Percentiles rank a stretch among this genome's conserved stretches.
Conservation (phyloP, 2,113 vertebrate genomes). For the Mastomys natalensis region DNA sequence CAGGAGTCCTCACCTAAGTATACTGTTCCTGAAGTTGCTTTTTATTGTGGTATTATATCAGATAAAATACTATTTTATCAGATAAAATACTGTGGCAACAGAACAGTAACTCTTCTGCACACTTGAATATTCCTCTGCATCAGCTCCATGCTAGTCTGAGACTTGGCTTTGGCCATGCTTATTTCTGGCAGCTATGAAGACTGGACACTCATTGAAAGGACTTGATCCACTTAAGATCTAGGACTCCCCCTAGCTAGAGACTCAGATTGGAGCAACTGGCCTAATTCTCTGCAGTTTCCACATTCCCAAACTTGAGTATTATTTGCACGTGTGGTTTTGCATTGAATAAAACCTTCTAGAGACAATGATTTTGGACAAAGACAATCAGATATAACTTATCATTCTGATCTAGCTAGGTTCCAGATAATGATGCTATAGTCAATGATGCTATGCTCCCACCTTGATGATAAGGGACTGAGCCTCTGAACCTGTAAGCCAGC, state of each 20-base stretch:
- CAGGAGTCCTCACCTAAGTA: background rate
- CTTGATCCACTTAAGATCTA: no score
- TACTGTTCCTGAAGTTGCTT: background rate
- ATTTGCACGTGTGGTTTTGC: background rate
- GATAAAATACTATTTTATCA: background rate
- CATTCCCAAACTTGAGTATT: accelerated
- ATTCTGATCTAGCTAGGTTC: no score
- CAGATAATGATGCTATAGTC: background rate
- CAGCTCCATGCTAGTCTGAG: background rate
- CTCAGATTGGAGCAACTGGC: background rate
- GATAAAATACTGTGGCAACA: background rate
- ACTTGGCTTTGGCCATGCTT: background rate
- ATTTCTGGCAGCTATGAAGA: background rate
- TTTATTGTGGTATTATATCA: background rate
- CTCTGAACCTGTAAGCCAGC: no score
- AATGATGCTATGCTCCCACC: background rate
- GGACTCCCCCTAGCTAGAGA: background rate
- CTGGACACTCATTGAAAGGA: background rate
- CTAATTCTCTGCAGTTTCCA: background rate
- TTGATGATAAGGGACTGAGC: no score
- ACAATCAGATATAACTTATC: background rate
- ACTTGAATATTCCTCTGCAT: accelerated
- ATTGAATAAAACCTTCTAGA: accelerated
- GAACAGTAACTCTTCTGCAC: background rate
- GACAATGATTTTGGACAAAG: background rate